A percentile compares a stretch with the other conserved stretches of the same genome.
Conservation (phyloP, 2,888 invertebrate genomes). For the Mesochorus sp. region DNA sequence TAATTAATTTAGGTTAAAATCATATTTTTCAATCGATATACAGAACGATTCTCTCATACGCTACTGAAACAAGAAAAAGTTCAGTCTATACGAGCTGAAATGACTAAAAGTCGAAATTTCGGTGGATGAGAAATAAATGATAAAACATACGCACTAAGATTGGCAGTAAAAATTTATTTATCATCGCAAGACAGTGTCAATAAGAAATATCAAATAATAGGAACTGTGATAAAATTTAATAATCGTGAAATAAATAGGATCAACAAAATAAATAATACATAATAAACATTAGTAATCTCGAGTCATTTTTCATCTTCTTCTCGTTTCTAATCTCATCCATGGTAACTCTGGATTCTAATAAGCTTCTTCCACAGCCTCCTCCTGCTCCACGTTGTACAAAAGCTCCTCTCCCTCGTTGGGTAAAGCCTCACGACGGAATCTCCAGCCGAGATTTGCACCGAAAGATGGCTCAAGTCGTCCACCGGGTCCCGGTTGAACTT, state of each 20-base stretch:
- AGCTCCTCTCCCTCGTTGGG: conserved; percentile 33
- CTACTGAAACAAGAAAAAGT: too few relatives aligned
- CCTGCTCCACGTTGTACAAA: too few relatives aligned
- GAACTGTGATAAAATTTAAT: neutral
- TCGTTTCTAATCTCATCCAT: too few relatives aligned
- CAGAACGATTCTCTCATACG: too few relatives aligned
- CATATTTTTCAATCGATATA: too few relatives aligned
- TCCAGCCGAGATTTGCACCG: conserved; percentile 55
- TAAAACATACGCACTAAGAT: neutral
- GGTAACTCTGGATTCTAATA: conserved; percentile 7
- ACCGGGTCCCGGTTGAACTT: conserved; percentile 52
- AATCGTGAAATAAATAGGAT: neutral
- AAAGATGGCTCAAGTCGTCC: conserved; percentile 55
- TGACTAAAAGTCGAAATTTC: too few relatives aligned
- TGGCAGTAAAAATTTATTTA: conserved; percentile 14
- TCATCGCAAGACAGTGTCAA: neutral
- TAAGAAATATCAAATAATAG: neutral
- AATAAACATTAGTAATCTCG: neutral
- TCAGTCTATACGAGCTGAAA: too few relatives aligned
- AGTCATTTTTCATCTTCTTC: too few relatives aligned
- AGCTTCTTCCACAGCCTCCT: conserved; percentile 16
- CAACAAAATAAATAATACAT: neutral
- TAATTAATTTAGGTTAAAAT: too few relatives aligned
- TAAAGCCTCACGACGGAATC: conserved; percentile 56
- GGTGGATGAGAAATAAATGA: neutral